Conservation (phyloP, 2,888 invertebrate genomes). For the Cactoblastis cactorum region DNA sequence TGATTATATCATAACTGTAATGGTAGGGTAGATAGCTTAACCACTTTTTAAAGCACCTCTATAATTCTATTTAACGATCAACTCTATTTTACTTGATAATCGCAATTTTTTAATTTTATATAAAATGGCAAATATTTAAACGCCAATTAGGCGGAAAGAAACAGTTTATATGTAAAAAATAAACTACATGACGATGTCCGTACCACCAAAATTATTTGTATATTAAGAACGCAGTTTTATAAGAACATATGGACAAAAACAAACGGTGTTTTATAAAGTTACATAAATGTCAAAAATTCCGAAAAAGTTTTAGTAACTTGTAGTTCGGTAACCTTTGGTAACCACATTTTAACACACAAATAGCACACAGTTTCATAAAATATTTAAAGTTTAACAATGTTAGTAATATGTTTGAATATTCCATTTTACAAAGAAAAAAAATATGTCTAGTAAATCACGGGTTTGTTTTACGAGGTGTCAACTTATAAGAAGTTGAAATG, state of each 20-base stretch:
- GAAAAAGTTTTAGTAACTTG: slow-evolving; percentile 23
- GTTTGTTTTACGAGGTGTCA: not conserved
- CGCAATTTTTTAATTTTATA: not conserved
- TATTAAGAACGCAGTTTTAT: too few relatives aligned
- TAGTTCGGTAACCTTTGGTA: slow-evolving; percentile 27
- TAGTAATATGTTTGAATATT: not conserved
- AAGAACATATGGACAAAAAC: too few relatives aligned
- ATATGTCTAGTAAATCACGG: not conserved
- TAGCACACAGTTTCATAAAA: slow-evolving; percentile 8
- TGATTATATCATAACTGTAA: not conserved
- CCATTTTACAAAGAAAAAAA: not conserved
- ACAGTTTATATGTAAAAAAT: not conserved
- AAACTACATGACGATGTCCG: too few relatives aligned
- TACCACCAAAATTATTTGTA: too few relatives aligned
- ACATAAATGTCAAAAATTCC: too few relatives aligned
- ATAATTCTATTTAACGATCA: slow-evolving; percentile 2
- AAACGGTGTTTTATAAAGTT: too few relatives aligned
- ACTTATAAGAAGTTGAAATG: not conserved
- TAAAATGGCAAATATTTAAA: not conserved
- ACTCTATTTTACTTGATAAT: not conserved
- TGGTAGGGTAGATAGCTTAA: not conserved
- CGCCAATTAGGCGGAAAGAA: not conserved
- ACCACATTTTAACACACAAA: slow-evolving; percentile 18
- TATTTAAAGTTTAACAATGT: slow-evolving; percentile 3
- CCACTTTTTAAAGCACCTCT: slow-evolving; percentile 17